Evolutionary conservation across 64 coral and sea anemone species (phyloP).

Genomic region (Hydrozoanthus tunicans): DNA sequence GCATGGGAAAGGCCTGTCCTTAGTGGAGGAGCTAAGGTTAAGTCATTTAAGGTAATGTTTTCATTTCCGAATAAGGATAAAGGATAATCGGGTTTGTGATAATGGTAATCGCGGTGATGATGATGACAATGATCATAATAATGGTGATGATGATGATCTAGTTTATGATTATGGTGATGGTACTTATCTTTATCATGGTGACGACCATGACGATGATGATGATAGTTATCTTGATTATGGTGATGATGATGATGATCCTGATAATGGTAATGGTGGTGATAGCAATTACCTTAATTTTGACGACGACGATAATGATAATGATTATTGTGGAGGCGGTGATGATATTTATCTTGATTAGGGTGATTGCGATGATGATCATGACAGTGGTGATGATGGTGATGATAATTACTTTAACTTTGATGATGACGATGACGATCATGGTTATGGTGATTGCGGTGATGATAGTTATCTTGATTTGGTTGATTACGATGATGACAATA

Average conservation of each 20-base stretch:
- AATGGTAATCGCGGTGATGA: not conserved
- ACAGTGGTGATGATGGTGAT: not conserved
- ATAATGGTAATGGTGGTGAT: not conserved
- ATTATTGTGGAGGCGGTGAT: not conserved
- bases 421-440: not conserved
- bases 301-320: not conserved
- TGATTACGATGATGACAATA: too few relatives aligned
- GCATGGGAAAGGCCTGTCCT: slow-evolving; percentile 63
- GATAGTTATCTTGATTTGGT: not conserved
- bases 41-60: slow-evolving; percentile 67
- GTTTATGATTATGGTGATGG: too few relatives aligned
- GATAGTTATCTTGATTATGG: not conserved
- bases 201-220: too few relatives aligned
- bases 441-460: not conserved
- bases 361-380: not conserved
- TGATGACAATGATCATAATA: not conserved
- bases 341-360: not conserved
- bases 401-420: not conserved
- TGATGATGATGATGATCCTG: not conserved
- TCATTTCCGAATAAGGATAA: too few relatives aligned
- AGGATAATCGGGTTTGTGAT: not conserved
- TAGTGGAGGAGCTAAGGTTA: slow-evolving; percentile 67
- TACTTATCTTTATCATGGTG: not conserved
- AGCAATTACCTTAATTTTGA: not conserved
- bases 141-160: too few relatives aligned